Evolutionary conservation across 2,797 vertebrate genomes (phyloP), one percentile per base, ranked within the genome.

Genomic region (Sebastes reedi): DNA sequence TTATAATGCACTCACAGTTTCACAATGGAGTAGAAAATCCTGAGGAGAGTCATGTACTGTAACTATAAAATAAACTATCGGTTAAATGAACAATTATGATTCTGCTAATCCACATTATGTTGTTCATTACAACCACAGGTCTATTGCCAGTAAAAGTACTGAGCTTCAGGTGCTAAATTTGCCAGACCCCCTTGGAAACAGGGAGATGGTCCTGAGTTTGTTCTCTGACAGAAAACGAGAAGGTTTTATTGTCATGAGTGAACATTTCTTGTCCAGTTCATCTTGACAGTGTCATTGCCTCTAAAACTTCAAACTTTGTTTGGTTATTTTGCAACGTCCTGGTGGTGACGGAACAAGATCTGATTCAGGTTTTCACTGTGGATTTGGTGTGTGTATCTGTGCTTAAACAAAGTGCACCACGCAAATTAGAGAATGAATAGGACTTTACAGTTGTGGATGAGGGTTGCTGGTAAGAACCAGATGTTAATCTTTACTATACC

Each of bases 321-420:
- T 6, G 7, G 54, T 67, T 59, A 52, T 66, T 75, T 70, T 55
- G 69, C 11, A 24, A 8, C 46, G 36, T 56, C 11, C 39, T 56
- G 18, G 10, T 58, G 46, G 22, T 9, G 12, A 25, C 4, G 1
- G 36, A 29, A 52, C 66, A 36, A 39, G 29, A 61, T 72, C 29
- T 22, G 27, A 64, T 74, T 42, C 42, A 64, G 18, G 27, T 71
- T 42, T 82, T 85, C 59, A n/a, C 55, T 8, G 64, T 27, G 27
- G 54, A 67, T 75, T 13, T 72, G 59, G 16, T 75, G 70, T 72
- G 54, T 81, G n/a, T 42, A 59, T 75, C 34, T 84, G 4, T 24
- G 3, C 24, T 72, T 56, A n/a, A 66, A 78, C 68, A 72, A 27
- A 74, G 60, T 72, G 42, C 5, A 2, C 8, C 27, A 54, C 29